Conservation (phyloP, 2,797 vertebrate species). For the Melanotaenia parkinsoni region DNA sequence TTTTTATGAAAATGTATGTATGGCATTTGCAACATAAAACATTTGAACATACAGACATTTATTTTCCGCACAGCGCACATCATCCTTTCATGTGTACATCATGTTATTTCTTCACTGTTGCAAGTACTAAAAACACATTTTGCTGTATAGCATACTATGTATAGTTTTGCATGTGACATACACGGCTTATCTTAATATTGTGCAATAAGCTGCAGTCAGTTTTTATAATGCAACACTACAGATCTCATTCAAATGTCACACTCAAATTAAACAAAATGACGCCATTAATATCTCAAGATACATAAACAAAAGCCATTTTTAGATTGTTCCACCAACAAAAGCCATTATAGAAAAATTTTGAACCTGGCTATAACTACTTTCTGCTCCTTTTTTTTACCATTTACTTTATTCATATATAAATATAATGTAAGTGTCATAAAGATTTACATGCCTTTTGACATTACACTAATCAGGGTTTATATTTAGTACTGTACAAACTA, state of each 20-base stretch:
- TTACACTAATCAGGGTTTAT: background rate
- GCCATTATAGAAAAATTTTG: background rate
- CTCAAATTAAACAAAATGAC: background rate
- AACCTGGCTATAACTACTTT: background rate
- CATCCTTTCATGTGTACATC: background rate
- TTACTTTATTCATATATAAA: background rate
- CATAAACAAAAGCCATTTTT: background rate
- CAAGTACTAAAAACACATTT: background rate
- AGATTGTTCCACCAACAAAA: background rate
- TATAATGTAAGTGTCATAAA: background rate
- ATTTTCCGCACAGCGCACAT: background rate
- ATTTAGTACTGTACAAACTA: background rate
- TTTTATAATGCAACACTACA: slow-evolving; percentile 5
- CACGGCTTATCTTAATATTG: background rate
- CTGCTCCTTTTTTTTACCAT: no score
- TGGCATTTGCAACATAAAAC: background rate
- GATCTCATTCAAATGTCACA: slow-evolving; percentile 5
- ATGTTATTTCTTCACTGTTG: background rate
- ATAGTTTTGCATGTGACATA: background rate
- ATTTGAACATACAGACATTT: background rate
- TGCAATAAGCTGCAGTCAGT: background rate
- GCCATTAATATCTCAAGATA: background rate
- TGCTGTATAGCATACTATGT: background rate
- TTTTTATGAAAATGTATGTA: background rate
- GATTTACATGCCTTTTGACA: background rate